Base-by-base conservation (phyloP, 1,140 invertebrate species). In the Hesperophylax magnus region DNA sequence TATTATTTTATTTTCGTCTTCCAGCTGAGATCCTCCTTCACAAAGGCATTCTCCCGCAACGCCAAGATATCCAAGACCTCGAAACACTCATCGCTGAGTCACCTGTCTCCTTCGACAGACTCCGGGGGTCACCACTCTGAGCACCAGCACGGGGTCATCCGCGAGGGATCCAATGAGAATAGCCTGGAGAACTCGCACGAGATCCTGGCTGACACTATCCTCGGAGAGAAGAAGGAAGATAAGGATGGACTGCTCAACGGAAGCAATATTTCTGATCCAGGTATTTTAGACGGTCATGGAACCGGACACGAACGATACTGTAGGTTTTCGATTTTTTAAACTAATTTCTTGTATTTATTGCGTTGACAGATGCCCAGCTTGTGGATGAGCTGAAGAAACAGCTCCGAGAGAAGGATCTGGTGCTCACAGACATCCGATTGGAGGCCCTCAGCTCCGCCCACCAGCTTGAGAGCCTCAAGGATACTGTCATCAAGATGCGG, bases 361-460 rank as follows among this genome's bases (percentile, higher is more conserved):
- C 60, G 5, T n/a, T 53, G 31, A 5, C 77, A 78, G 77, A 78
- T 8, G 63, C 89, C 6, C 86, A 85, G 24, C 85, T 94, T 84
- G 96, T 98, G 0, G 95, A 96, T 82, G 96, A 98, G 82, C 88
- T 99, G 81, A 96, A 97, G 87, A 96, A 97, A 86, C 97, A 98
- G 86, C 89, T 99, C 47, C 91, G 97, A 61, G 97, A 99, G 86
- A 99, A 99, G 88, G 98, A 99, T 88, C 94, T 98, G 84, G 97
- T 98, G 20, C 88, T 99, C 76, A 99, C 98, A 0, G 98, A 99
- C 86, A 98, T 99, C 75, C 91, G 97, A 82, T 89, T 99, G 34
- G 98, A 99, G 88, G 98, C 98, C 3, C 89, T 99, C 14, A 98
- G 97, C 83, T 98, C 97, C 0, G 97, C 98, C 3, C 98, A 99